phyloP scores from a whole-genome alignment of 2,113 vertebrate species.

The Salvator merianae region DNA sequence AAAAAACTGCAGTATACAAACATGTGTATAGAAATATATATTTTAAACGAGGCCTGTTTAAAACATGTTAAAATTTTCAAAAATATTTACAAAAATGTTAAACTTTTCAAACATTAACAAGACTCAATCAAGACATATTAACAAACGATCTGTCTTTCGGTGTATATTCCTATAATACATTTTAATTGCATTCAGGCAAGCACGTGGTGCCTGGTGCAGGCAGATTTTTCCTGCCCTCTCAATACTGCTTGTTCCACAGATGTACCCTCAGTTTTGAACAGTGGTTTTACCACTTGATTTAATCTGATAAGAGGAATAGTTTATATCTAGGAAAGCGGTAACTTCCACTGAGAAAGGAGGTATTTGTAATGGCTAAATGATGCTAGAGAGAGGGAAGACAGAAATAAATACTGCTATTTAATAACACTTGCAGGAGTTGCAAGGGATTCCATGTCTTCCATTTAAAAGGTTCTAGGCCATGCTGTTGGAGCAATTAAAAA shows the following conservation, averaged over 20 bases:
- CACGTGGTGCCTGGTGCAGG: conserved; percentile 27
- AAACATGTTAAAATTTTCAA: background rate
- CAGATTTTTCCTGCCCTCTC: conserved; percentile 14
- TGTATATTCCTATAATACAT: background rate
- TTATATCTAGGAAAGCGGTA: background rate
- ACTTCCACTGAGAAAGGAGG: background rate
- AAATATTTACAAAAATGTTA: background rate
- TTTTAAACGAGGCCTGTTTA: conserved; percentile 24
- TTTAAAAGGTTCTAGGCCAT: background rate
- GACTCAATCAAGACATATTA: background rate
- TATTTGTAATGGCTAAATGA: background rate
- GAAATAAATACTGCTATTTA: no score
- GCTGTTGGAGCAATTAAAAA: background rate
- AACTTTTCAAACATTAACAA: conserved; percentile 27
- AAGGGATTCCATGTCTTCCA: background rate
- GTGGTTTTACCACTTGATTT: conserved; percentile 11
- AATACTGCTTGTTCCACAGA: background rate
- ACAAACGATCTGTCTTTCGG: background rate
- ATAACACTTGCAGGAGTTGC: background rate
- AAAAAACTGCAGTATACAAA: background rate
- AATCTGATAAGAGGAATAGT: background rate
- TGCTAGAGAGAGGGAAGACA: background rate
- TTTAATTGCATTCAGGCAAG: background rate
- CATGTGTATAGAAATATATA: conserved; percentile 15
- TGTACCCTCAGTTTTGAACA: conserved; percentile 11